These are phyloP conservation scores for Silurus meridionalis DNA, from an alignment of 2,113 vertebrate genomes.

Conservation along the genomic window DNA sequence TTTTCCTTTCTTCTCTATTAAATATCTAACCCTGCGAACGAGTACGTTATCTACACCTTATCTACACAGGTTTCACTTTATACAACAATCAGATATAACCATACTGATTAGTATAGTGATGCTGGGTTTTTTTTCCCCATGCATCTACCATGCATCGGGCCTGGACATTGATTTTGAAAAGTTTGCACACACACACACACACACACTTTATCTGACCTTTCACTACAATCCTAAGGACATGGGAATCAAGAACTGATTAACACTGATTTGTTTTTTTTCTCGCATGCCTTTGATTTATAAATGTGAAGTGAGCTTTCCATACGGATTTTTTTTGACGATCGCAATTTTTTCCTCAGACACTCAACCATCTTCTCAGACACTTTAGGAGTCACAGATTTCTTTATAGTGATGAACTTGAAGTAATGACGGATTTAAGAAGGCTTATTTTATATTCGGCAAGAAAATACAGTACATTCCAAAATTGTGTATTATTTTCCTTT, in stretches of 20 bases:
- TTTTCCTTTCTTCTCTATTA: not conserved
- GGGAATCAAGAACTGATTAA: slow-evolving; percentile 4
- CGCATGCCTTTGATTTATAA: slow-evolving; percentile 5
- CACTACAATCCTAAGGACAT: not conserved
- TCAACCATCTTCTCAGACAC: not conserved
- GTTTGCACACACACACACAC: not conserved
- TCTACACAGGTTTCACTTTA: not conserved
- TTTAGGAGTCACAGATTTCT: not conserved
- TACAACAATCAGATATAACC: not conserved
- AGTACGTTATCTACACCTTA: not conserved
- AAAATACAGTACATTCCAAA: not conserved
- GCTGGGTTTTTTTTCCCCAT: not conserved
- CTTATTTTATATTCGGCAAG: not conserved
- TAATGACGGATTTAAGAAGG: not conserved
- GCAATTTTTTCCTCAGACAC: not conserved
- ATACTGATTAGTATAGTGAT: not conserved
- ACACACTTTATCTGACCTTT: not conserved
- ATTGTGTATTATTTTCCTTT: not conserved
- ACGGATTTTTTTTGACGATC: not conserved
- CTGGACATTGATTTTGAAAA: not conserved
- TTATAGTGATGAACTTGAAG: not conserved
- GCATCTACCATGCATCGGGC: no score
- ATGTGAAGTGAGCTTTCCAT: slow-evolving; percentile 29
- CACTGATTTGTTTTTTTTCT: slow-evolving; percentile 17
- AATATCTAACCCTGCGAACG: not conserved